A percentile compares a stretch with the other conserved stretches of the same genome.
phyloP scores from a whole-genome alignment of 2,888 invertebrate species.

The Trichopria drosophilae region DNA sequence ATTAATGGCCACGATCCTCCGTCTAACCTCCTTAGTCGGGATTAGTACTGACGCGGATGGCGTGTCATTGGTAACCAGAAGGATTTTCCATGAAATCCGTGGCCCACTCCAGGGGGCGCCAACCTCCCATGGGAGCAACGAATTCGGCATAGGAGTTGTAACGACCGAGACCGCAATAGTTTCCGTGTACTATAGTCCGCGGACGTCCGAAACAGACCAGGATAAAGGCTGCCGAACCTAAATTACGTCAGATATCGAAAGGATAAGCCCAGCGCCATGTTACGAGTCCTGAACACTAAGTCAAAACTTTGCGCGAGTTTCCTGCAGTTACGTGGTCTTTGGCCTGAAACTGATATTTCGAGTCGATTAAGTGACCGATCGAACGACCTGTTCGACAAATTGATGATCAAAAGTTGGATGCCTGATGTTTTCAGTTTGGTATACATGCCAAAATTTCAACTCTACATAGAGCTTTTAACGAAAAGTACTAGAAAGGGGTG shows the following conservation, averaged over 20 bases:
- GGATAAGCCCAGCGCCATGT: conserved; percentile 5
- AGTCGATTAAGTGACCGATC: too few relatives aligned
- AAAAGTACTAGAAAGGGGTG: too few relatives aligned
- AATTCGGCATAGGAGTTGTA: conserved; percentile 4
- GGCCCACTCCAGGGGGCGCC: conserved; percentile 12
- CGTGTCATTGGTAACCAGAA: conserved; percentile 4
- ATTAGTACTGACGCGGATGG: conserved; percentile 48
- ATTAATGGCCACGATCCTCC: conserved; percentile 46
- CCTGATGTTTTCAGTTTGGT: too few relatives aligned
- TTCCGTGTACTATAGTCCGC: conserved; percentile 8
- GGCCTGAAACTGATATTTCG: too few relatives aligned
- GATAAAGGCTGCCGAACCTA: too few relatives aligned
- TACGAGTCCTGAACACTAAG: too few relatives aligned
- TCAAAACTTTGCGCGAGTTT: conserved; percentile 33
- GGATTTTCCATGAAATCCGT: conserved; percentile 2
- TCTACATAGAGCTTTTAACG: too few relatives aligned
- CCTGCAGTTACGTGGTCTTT: too few relatives aligned
- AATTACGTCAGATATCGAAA: conserved; percentile 11
- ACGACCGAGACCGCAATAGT: conserved; percentile 16
- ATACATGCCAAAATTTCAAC: too few relatives aligned
- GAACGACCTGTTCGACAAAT: too few relatives aligned
- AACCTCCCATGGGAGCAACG: conserved; percentile 26
- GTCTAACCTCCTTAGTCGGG: conserved; percentile 47
- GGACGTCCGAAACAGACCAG: too few relatives aligned
- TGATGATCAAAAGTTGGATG: too few relatives aligned